A percentile compares a stretch with the other conserved stretches of the same genome.
These are phyloP conservation scores for Elanus axillaris DNA, from an alignment of 2,113 vertebrate species.

Conservation along the genomic window DNA sequence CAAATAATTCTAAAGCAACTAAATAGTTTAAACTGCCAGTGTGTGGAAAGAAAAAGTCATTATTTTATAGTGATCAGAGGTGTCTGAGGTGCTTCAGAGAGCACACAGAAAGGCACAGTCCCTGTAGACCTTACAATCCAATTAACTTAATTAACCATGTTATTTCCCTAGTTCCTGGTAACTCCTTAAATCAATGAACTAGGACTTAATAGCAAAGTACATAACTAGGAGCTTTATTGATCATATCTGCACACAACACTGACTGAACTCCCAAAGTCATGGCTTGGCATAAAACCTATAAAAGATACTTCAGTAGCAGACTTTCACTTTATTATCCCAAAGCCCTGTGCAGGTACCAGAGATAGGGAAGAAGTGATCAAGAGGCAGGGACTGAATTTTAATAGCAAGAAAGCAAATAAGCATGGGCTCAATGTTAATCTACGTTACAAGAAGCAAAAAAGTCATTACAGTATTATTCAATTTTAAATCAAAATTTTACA, in stretches of 20 bases:
- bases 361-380: neutral
- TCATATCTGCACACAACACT: neutral
- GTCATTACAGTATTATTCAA: too few relatives aligned
- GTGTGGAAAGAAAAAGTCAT: neutral
- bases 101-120: neutral
- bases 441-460: neutral
- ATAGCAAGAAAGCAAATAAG: neutral
- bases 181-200: constrained; percentile 42
- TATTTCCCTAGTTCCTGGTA: constrained; percentile 20
- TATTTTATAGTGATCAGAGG: constrained; percentile 23
- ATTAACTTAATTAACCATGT: constrained; percentile 59
- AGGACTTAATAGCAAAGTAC: constrained; percentile 15
- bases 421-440: neutral
- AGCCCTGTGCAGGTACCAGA: neutral
- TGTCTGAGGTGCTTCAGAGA: neutral
- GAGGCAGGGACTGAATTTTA: neutral
- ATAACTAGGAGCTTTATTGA: constrained; percentile 35
- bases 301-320: neutral
- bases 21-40: neutral
- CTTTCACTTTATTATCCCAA: neutral
- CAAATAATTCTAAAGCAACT: neutral
- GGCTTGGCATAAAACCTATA: neutral
- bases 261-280: neutral
- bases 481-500: neutral
- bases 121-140: neutral